These are phyloP conservation scores for Portevinia maculata DNA, from an alignment of 2,888 invertebrate genomes.

Conservation along the genomic window DNA sequence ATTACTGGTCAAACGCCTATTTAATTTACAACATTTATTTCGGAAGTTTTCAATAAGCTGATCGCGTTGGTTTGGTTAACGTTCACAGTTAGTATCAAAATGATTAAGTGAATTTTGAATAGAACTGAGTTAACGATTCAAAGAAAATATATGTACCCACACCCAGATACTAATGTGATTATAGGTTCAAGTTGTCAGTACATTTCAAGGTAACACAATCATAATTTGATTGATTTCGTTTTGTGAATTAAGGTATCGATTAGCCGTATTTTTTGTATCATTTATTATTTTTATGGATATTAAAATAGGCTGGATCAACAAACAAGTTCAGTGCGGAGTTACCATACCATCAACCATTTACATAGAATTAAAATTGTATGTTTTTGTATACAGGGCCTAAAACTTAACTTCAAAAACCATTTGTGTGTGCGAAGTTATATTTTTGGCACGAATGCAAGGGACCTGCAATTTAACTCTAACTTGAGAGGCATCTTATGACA, in stretches of 20 bases:
- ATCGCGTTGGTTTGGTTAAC: background rate
- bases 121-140: constrained; percentile 52
- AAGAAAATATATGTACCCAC: background rate
- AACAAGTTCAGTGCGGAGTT: too few species aligned
- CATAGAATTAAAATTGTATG: too few species aligned
- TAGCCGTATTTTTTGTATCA: background rate
- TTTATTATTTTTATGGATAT: too few species aligned
- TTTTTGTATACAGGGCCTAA: too few species aligned
- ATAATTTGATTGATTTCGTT: constrained; percentile 34
- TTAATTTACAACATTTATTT: constrained; percentile 30
- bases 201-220: constrained; percentile 15
- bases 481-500: too few species aligned
- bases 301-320: too few species aligned
- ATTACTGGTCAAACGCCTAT: constrained; percentile 45
- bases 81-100: constrained; percentile 15
- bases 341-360: too few species aligned
- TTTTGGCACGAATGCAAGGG: too few species aligned
- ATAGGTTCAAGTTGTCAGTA: constrained; percentile 1
- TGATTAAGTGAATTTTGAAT: constrained; percentile 42
- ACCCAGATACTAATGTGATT: constrained; percentile 3
- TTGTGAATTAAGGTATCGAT: constrained; percentile 3
- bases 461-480: too few species aligned
- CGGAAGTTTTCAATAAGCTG: constrained; percentile 24
- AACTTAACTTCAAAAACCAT: too few species aligned
- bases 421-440: too few species aligned